phyloP scores from a whole-genome alignment of 2,797 vertebrate species.

The Sandelia bainsii region DNA sequence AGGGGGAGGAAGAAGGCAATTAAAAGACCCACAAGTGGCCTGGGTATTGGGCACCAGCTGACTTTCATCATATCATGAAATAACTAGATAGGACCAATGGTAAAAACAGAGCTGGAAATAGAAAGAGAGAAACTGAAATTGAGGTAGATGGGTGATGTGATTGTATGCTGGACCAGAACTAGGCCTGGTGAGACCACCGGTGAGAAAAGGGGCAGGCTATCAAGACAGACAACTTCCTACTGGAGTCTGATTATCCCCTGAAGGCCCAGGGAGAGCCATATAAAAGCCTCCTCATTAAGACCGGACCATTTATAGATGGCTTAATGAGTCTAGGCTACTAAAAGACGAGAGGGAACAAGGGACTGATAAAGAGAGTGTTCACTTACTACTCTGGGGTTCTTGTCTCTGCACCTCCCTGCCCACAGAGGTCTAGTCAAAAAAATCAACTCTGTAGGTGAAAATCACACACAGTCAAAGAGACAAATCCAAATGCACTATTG shows the following conservation, averaged over 20 bases:
- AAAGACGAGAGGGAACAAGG: constrained; percentile 75
- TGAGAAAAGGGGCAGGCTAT: constrained; percentile 90
- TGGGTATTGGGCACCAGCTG: constrained; percentile 87
- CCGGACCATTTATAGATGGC: constrained; percentile 79
- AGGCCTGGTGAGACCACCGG: constrained; percentile 90
- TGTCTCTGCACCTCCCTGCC: constrained; percentile 68
- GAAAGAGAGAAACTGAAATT: constrained; percentile 22
- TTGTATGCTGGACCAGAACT: constrained; percentile 54
- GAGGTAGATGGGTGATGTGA: constrained; percentile 31
- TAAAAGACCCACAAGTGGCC: constrained; percentile 89
- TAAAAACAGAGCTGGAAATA: constrained; percentile 57
- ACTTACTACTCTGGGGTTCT: constrained; percentile 70
- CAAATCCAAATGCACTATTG: not conserved
- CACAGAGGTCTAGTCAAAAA: constrained; percentile 46
- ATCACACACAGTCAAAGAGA: not conserved
- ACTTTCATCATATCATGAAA: constrained; percentile 91
- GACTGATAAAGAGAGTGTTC: constrained; percentile 73
- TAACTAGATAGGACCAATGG: constrained; percentile 88
- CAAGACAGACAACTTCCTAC: constrained; percentile 97
- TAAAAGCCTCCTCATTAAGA: constrained; percentile 86
- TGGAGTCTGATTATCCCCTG: constrained; percentile 85
- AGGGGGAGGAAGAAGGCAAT: constrained; percentile 92
- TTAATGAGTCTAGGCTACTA: constrained; percentile 85
- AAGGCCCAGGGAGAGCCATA: constrained; percentile 75
- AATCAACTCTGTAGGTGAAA: constrained; percentile 14